Evolutionary conservation across 2,113 vertebrate species (phyloP).

Genomic region (Myrmecobius fasciatus): DNA sequence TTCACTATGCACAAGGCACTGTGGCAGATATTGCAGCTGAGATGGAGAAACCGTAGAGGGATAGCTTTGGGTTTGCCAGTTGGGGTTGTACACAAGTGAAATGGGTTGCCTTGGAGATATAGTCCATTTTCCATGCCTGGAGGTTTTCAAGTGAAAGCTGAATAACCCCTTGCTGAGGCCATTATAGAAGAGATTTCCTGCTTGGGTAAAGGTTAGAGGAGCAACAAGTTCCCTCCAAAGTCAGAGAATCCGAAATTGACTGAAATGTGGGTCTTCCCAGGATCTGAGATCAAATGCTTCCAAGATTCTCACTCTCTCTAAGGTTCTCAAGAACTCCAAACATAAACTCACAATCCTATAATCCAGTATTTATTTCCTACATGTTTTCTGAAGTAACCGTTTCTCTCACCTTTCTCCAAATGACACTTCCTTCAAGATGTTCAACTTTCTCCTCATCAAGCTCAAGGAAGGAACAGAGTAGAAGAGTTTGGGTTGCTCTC

Average conservation of each 20-base stretch:
- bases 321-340: not conserved
- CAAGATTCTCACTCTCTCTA: not conserved
- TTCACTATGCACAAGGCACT: not conserved
- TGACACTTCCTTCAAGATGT: not conserved
- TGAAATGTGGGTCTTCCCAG: not conserved
- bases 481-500: not conserved
- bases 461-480: constrained; percentile 7
- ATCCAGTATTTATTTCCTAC: not conserved
- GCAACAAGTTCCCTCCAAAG: not conserved
- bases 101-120: not conserved
- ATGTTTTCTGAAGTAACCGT: not conserved
- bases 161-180: not conserved
- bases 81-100: not conserved
- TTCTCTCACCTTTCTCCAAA: not conserved
- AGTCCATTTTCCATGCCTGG: not conserved
- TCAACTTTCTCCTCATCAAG: constrained; percentile 3
- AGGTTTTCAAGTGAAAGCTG: not conserved
- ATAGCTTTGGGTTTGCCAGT: not conserved
- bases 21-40: not conserved
- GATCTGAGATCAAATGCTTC: not conserved
- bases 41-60: not conserved
- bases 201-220: not conserved
- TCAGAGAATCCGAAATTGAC: not conserved
- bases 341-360: not conserved
- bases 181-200: not conserved